Evolutionary conservation across 2,113 vertebrate species (phyloP), one percentile per base, ranked within the genome.

Genomic region (Leucoraja erinaceus): DNA sequence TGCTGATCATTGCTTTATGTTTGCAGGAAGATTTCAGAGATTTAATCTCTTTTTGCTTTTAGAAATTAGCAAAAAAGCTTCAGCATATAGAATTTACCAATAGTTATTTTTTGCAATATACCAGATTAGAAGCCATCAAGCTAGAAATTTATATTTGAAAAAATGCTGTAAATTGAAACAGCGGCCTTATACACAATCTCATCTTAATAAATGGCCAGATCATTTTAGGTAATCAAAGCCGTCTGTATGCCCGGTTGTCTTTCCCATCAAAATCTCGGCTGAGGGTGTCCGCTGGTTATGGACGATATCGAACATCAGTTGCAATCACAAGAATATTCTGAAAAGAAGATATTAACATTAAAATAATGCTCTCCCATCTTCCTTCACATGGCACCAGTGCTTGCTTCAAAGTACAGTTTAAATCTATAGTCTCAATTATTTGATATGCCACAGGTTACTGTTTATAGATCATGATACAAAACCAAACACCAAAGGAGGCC

Each of bases 281-380:
- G 25, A 28, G 5, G 59, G 28, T 22, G 12, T 6, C 22, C 12
- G 56, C 11, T 59, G 28, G 11, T 61, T 86, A n/a, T 12, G 56
- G 25, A n/a, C 56, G 10, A n/a, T 88, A 88, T 7, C 20, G 59
- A 4, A 88, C 14, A 12, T 88, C 83, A 63, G 83, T 88, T n/a
- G 83, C 83, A 88, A 88, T 88, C 83, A 88, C 83, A 28, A 88
- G 28, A 66, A 88, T 14, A 63, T 88, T 61, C 83, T 88, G 83
- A 63, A 61, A 86, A 56, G 38, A 47, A 47, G 63, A n/a, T 25
- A 86, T 12, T 14, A 63, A 66, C 5, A 61, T 66, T 18, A 88
- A 56, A 86, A 12, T 0, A 86, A 61, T 83, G 38, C 18, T 28
- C 22, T 10, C 12, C 38, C 47, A 8, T 83, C 20, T 22, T 83